Conservation (phyloP, 2,113 vertebrate species). For the Peucedramus taeniatus region DNA sequence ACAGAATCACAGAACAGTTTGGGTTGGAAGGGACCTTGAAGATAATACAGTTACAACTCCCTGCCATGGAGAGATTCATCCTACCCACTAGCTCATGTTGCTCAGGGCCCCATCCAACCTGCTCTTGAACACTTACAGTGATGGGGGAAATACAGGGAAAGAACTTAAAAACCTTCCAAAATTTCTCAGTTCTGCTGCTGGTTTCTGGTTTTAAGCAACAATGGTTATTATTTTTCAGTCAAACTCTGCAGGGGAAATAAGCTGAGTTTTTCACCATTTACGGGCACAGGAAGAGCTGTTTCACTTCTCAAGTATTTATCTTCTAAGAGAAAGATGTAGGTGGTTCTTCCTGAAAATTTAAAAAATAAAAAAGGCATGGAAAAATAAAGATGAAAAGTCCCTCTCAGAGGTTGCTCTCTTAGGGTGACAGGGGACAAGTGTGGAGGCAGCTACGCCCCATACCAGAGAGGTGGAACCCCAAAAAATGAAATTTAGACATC, state of each 20-base stretch:
- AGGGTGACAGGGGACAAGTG: background rate
- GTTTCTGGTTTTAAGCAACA: slow-evolving; percentile 36
- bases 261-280: slow-evolving; percentile 26
- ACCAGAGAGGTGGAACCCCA: background rate
- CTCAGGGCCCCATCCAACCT: background rate
- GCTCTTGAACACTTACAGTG: background rate
- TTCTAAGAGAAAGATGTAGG: slow-evolving; percentile 65
- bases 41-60: background rate
- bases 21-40: background rate
- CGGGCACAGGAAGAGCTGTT: slow-evolving; percentile 59
- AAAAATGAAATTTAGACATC: background rate
- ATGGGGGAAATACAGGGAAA: background rate
- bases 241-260: slow-evolving; percentile 25
- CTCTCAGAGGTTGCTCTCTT: background rate
- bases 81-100: background rate
- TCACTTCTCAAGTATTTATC: slow-evolving; percentile 48
- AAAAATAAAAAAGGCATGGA: slow-evolving; percentile 18
- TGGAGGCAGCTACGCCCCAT: background rate
- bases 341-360: slow-evolving; percentile 22
- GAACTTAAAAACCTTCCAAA: background rate
- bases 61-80: fast-evolving
- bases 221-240: slow-evolving; percentile 37
- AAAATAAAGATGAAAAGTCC: slow-evolving; percentile 39
- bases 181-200: background rate
- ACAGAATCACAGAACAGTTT: background rate